Evolutionary conservation across 2,888 invertebrate genomes (phyloP).

Genomic region (Catocala nupta): DNA sequence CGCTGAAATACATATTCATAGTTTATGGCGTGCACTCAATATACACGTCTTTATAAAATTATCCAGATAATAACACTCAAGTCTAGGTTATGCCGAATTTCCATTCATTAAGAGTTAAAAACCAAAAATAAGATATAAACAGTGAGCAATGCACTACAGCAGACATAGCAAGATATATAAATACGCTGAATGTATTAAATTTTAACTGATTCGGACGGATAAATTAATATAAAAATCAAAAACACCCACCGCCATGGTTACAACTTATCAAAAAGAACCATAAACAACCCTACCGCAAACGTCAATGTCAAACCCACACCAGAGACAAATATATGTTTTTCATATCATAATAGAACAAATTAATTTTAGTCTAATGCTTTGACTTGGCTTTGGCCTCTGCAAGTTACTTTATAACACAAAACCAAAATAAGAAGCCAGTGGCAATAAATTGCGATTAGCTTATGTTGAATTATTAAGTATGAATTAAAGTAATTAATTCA

Average conservation of each 20-base stretch:
- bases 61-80: constrained; percentile 41
- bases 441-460: too few relatives aligned
- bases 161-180: constrained; percentile 6
- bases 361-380: too few relatives aligned
- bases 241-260: constrained; percentile 85
- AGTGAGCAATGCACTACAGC: constrained; percentile 14
- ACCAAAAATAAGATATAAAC: constrained; percentile 50
- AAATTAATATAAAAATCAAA: constrained; percentile 58
- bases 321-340: background rate
- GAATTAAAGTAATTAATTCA: too few relatives aligned
- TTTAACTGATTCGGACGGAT: constrained; percentile 71
- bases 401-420: too few relatives aligned
- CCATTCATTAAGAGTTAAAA: constrained; percentile 9
- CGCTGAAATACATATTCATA: constrained; percentile 73
- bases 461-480: too few relatives aligned
- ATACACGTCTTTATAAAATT: constrained; percentile 28
- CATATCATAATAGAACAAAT: too few relatives aligned
- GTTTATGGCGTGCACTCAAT: constrained; percentile 43
- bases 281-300: constrained; percentile 40
- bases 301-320: constrained; percentile 40
- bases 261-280: constrained; percentile 76
- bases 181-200: constrained; percentile 18
- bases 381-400: too few relatives aligned
- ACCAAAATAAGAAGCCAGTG: too few relatives aligned
- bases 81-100: constrained; percentile 66